Evolutionary conservation across 2,888 invertebrate species (phyloP).

Genomic region (Fragum fragum): DNA sequence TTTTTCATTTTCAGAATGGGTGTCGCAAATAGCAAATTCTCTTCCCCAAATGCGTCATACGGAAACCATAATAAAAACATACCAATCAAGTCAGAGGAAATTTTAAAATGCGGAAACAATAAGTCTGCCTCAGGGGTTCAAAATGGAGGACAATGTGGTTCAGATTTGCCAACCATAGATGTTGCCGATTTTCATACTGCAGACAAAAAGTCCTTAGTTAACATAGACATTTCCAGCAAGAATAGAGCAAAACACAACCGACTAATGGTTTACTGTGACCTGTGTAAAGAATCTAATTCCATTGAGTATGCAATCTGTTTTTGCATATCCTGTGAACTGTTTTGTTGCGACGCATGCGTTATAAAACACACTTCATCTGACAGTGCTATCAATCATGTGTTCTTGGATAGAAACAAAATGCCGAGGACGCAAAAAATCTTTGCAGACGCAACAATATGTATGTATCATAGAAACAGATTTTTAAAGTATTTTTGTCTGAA

Average conservation of each 20-base stretch:
- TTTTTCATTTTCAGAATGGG: constrained; percentile 15
- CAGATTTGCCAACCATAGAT: background rate
- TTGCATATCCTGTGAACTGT: constrained; percentile 16
- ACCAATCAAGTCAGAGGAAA: background rate
- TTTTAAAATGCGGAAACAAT: background rate
- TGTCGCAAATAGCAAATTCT: background rate
- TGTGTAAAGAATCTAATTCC: background rate
- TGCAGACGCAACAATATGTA: background rate
- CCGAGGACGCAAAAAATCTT: background rate
- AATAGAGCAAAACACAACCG: background rate
- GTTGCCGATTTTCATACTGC: background rate
- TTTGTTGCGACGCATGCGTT: constrained; percentile 7
- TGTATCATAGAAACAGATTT: background rate
- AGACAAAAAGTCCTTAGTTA: background rate
- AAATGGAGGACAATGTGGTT: background rate
- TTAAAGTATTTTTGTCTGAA: background rate
- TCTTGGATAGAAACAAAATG: background rate
- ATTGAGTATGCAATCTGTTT: constrained; percentile 6
- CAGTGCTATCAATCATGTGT: background rate
- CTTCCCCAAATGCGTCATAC: background rate
- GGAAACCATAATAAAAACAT: background rate
- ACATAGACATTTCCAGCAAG: background rate
- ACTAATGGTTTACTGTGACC: background rate
- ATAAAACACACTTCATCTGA: background rate
- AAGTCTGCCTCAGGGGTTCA: background rate